Percentiles rank a stretch among this genome's conserved stretches.
Conservation (phyloP, 1,140 invertebrate genomes). For the Saccostrea echinata region DNA sequence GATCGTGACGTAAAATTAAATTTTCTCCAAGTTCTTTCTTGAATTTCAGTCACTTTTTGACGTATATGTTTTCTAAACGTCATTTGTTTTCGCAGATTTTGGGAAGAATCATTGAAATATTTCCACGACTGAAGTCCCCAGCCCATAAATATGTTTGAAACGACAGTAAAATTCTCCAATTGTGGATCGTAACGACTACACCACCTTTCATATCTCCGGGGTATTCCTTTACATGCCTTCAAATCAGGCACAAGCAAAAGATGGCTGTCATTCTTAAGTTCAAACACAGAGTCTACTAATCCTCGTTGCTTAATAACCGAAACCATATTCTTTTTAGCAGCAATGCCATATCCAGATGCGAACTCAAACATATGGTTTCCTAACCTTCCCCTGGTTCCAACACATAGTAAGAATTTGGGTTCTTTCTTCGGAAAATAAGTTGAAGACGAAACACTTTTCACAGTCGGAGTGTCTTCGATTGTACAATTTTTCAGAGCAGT, state of each 20-base stretch:
- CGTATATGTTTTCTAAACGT: constrained; percentile 35
- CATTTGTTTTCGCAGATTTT: constrained; percentile 43
- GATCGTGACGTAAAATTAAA: constrained; percentile 5
- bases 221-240: neutral
- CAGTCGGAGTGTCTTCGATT: neutral
- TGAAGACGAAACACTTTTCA: too few relatives aligned
- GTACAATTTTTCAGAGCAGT: neutral
- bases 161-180: constrained; percentile 29
- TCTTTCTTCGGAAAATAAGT: neutral
- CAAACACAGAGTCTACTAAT: neutral
- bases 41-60: neutral
- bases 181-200: constrained; percentile 35
- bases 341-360: constrained; percentile 59
- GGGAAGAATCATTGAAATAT: constrained; percentile 45
- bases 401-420: neutral
- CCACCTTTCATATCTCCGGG: neutral
- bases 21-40: constrained; percentile 11
- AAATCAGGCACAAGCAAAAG: neutral
- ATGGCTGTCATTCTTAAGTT: neutral
- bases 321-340: constrained; percentile 42
- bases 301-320: neutral
- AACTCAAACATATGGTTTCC: constrained; percentile 64
- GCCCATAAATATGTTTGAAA: neutral
- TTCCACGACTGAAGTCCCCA: constrained; percentile 46
- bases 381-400: constrained; percentile 48